Evolutionary conservation across 2,113 vertebrate species (phyloP).

Genomic region (Octodon degus): DNA sequence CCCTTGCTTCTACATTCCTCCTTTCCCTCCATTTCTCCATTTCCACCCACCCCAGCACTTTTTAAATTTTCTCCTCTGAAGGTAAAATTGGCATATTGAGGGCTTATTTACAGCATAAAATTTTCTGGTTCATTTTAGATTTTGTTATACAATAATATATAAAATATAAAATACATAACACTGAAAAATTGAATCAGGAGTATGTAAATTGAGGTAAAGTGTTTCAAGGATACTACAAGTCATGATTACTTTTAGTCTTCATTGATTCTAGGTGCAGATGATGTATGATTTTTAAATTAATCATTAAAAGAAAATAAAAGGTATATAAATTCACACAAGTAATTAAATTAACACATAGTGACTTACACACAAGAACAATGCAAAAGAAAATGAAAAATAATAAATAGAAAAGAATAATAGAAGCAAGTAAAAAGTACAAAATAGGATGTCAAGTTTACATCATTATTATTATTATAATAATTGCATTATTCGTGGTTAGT

Average conservation of each 20-base stretch:
- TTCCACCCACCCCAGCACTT: too few species aligned
- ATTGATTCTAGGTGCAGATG: not conserved
- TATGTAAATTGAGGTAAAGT: too few species aligned
- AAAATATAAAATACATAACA: too few species aligned
- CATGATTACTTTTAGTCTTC: not conserved
- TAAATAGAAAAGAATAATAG: not conserved
- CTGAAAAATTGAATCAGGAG: too few species aligned
- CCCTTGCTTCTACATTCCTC: not conserved
- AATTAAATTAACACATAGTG: not conserved
- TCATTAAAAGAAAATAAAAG: not conserved
- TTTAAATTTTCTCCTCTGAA: too few species aligned
- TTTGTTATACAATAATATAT: too few species aligned
- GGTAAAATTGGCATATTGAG: too few species aligned
- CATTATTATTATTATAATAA: not conserved
- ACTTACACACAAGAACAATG: not conserved
- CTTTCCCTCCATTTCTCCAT: not conserved
- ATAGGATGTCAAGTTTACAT: not conserved
- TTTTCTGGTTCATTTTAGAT: too few species aligned
- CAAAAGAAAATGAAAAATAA: not conserved
- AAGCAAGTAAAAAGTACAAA: not conserved
- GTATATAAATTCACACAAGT: not conserved
- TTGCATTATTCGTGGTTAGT: not conserved
- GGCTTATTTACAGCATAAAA: too few species aligned
- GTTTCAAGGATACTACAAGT: not conserved
- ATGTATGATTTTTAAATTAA: constrained; percentile 19